Percentiles rank a stretch among this genome's conserved stretches.
phyloP scores from a whole-genome alignment of 1,140 invertebrate species.

The Leptoteleia sp. region DNA sequence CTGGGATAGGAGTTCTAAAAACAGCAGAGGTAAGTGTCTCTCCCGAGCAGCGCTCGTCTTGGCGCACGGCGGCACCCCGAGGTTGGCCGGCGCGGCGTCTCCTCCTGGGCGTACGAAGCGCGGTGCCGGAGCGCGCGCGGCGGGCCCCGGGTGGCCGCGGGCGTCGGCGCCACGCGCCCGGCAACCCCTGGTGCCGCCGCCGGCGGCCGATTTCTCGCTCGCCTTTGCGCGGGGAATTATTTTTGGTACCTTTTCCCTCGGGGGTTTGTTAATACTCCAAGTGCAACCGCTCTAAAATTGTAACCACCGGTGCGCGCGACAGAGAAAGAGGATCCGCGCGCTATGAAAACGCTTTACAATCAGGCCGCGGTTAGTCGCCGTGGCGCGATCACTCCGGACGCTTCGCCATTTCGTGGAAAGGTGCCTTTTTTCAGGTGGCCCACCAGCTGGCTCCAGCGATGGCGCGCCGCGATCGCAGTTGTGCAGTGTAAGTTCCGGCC shows the following conservation, averaged over 20 bases:
- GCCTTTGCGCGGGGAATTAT: conserved; percentile 77
- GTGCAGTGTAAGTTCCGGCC: conserved; percentile 21
- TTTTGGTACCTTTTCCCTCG: conserved; percentile 81
- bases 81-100: conserved; percentile 14
- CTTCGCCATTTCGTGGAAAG: conserved; percentile 54
- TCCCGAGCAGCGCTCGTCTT: conserved; percentile 64
- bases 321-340: conserved; percentile 28
- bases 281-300: conserved; percentile 73
- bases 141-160: conserved; percentile 53
- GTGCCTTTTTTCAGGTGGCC: background rate
- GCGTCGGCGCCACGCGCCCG: too few relatives aligned
- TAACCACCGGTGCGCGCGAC: conserved; percentile 64
- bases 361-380: conserved; percentile 69
- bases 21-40: too few relatives aligned
- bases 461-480: conserved; percentile 7
- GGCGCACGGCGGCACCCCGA: conserved; percentile 26
- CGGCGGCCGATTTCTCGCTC: conserved; percentile 73
- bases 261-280: conserved; percentile 74
- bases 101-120: conserved; percentile 49
- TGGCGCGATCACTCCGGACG: conserved; percentile 67
- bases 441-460: background rate
- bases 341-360: conserved; percentile 70
- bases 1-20: too few relatives aligned
- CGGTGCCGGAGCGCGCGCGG: conserved; percentile 32
- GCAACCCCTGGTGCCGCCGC: too few relatives aligned